Conservation (phyloP, 1,140 invertebrate species). For the Ceratoteleas bidentatus region DNA sequence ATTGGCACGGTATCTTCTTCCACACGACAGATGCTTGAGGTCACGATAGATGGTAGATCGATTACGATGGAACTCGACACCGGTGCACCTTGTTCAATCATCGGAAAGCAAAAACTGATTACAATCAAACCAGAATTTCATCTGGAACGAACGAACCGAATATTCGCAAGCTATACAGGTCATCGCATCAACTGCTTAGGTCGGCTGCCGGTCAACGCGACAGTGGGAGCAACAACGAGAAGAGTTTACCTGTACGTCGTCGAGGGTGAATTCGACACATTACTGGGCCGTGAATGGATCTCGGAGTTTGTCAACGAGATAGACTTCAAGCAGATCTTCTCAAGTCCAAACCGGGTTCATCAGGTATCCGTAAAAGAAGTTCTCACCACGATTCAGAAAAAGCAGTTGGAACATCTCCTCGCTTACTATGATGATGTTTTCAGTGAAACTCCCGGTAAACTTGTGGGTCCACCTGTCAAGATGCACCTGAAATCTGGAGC, state of each 20-base stretch:
- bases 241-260: not conserved
- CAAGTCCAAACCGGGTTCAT: not conserved
- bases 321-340: not conserved
- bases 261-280: constrained; percentile 1
- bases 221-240: not conserved
- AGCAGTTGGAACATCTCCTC: not conserved
- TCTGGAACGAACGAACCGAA: not conserved
- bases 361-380: not conserved
- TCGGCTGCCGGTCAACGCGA: not conserved
- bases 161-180: constrained; percentile 1
- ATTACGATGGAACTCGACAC: constrained; percentile 39
- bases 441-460: constrained; percentile 4
- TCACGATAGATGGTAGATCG: constrained; percentile 23
- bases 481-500: no score
- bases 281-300: not conserved
- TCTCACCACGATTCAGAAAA: not conserved
- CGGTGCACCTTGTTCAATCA: constrained; percentile 40
- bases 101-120: constrained; percentile 11
- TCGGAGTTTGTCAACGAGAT: constrained; percentile 8
- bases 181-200: constrained; percentile 1
- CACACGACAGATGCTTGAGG: constrained; percentile 8
- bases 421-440: constrained; percentile 4
- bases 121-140: not conserved
- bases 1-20: not conserved
- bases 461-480: not conserved